Conservation (phyloP, 1,140 invertebrate genomes). For the Zaprionus capensis region DNA sequence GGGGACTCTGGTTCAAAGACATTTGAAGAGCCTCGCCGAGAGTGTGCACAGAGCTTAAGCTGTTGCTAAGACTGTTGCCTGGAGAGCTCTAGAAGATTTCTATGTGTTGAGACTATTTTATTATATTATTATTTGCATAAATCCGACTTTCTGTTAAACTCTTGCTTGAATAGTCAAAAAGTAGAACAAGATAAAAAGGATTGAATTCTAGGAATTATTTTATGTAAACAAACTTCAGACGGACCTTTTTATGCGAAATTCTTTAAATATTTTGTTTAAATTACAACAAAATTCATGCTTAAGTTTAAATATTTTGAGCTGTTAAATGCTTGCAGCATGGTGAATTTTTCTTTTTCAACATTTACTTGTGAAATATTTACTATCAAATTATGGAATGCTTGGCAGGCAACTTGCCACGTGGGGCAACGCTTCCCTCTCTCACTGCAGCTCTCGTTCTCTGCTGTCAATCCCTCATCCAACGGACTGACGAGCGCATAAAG, state of each 20-base stretch:
- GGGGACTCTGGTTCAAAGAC: neutral
- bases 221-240: neutral
- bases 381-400: conserved; percentile 31
- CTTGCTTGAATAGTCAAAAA: neutral
- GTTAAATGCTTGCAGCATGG: neutral
- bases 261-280: neutral
- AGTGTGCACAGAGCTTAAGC: neutral
- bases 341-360: neutral
- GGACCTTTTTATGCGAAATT: neutral
- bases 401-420: neutral
- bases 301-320: neutral
- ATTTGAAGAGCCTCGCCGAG: neutral
- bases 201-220: neutral
- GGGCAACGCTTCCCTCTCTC: neutral
- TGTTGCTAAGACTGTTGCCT: too few relatives aligned
- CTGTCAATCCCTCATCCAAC: conserved; percentile 3
- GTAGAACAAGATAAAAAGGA: neutral
- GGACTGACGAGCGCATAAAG: conserved; percentile 25
- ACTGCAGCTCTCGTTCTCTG: neutral
- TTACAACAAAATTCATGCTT: neutral
- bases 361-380: conserved; percentile 27
- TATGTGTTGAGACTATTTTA: neutral
- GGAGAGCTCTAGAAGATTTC: too few relatives aligned
- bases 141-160: too few relatives aligned
- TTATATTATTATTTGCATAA: neutral